These are phyloP conservation scores for Phrynocephalus guinanensis DNA, from an alignment of 2,797 vertebrate genomes.

Conservation along the genomic window DNA sequence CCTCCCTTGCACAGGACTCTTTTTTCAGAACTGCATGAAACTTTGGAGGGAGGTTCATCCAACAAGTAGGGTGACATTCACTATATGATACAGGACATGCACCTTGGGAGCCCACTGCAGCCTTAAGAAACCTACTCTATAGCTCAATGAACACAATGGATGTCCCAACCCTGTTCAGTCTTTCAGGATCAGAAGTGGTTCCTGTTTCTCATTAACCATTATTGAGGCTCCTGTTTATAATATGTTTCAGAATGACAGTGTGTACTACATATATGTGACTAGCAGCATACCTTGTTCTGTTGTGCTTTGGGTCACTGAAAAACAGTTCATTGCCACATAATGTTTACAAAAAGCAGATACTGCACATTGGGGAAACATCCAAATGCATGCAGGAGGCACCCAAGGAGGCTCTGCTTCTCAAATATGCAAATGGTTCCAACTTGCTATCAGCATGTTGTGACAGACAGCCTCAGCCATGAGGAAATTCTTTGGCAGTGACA, in stretches of 20 bases:
- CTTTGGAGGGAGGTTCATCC: neutral
- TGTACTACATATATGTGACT: neutral
- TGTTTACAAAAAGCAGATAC: neutral
- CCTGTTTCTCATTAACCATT: neutral
- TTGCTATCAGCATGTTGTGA: slow-evolving; percentile 63
- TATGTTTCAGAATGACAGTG: rapidly evolving
- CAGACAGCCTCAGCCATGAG: slow-evolving; percentile 63
- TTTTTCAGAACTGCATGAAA: neutral
- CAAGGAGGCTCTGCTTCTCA: slow-evolving; percentile 22
- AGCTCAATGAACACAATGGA: neutral
- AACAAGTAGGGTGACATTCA: neutral
- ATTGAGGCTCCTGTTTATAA: neutral
- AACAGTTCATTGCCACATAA: neutral
- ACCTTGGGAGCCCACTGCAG: neutral
- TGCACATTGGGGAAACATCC: neutral
- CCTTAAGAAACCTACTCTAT: neutral
- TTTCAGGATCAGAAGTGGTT: neutral
- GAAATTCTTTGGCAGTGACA: slow-evolving; percentile 75
- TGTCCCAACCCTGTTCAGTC: neutral
- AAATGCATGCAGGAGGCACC: neutral
- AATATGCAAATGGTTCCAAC: slow-evolving; percentile 46
- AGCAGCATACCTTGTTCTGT: rapidly evolving
- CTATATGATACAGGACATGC: neutral
- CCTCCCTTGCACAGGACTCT: neutral
- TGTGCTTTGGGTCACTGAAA: neutral